phyloP scores from a whole-genome alignment of 2,113 vertebrate species.

The Phaethon lepturus region DNA sequence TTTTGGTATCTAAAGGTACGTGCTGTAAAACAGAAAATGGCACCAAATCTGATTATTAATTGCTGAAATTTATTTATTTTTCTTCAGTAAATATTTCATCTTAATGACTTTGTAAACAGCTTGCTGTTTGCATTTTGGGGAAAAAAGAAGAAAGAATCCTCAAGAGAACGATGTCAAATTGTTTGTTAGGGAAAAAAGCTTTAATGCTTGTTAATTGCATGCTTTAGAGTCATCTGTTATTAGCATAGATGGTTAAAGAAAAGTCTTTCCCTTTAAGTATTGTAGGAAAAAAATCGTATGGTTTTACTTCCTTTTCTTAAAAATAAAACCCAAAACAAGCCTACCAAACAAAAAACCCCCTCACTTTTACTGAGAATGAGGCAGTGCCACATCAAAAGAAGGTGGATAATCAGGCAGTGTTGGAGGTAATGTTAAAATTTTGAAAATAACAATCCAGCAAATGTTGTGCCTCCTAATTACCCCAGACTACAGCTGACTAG shows the following conservation, averaged over 20 bases:
- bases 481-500: background rate
- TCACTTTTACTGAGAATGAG: background rate
- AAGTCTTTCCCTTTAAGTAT: background rate
- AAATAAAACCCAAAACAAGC: background rate
- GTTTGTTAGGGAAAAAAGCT: background rate
- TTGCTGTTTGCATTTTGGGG: background rate
- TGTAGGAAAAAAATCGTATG: background rate
- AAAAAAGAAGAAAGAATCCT: background rate
- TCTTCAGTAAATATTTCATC: constrained; percentile 1
- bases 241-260: background rate
- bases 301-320: background rate
- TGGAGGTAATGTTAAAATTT: background rate
- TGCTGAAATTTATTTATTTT: background rate
- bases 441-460: background rate
- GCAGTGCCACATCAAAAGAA: background rate
- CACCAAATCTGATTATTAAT: background rate
- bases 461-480: background rate
- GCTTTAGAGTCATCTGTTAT: background rate
- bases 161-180: background rate
- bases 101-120: background rate
- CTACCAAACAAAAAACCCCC: accelerated
- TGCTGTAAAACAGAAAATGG: background rate
- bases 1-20: background rate
- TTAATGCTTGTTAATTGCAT: constrained; percentile 27
- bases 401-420: background rate